These are phyloP conservation scores for Micromussa lordhowensis DNA, from an alignment of 92 coral and sea anemone species.

Conservation along the genomic window DNA sequence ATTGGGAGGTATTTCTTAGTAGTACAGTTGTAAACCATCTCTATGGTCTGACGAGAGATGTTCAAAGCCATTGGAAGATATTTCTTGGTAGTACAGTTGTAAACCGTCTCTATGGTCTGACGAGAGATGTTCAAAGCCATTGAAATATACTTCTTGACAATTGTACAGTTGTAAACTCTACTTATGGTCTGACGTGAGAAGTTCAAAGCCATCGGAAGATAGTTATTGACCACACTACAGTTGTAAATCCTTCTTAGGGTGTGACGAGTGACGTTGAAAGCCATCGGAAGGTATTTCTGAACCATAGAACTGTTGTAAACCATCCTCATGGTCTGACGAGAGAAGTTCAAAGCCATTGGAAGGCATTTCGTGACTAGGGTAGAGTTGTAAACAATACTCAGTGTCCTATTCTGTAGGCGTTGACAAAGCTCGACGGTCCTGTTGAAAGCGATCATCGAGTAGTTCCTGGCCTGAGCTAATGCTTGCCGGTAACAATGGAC, in stretches of 20 bases:
- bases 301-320: conserved; percentile 40
- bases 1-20: conserved; percentile 55
- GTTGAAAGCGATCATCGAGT: conserved; percentile 61
- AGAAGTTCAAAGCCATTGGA: conserved; percentile 60
- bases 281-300: conserved; percentile 62
- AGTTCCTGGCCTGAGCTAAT: conserved; percentile 24
- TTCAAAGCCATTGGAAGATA: conserved; percentile 68
- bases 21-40: conserved; percentile 36
- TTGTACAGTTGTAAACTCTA: too few relatives aligned
- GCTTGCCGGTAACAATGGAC: background rate
- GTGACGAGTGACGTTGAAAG: conserved; percentile 37
- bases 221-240: conserved; percentile 25
- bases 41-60: conserved; percentile 27
- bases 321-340: conserved; percentile 32
- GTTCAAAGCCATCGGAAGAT: conserved; percentile 65
- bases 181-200: too few relatives aligned
- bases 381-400: conserved; percentile 51
- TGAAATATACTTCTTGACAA: background rate
- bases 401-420: conserved; percentile 39
- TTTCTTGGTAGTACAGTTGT: conserved; percentile 33
- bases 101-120: conserved; percentile 39
- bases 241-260: conserved; percentile 47
- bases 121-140: conserved; percentile 54
- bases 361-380: conserved; percentile 33
- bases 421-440: conserved; percentile 51